Evolutionary conservation across 1,140 invertebrate genomes (phyloP), one percentile per base, ranked within the genome.

Genomic region (Prorops nasuta): DNA sequence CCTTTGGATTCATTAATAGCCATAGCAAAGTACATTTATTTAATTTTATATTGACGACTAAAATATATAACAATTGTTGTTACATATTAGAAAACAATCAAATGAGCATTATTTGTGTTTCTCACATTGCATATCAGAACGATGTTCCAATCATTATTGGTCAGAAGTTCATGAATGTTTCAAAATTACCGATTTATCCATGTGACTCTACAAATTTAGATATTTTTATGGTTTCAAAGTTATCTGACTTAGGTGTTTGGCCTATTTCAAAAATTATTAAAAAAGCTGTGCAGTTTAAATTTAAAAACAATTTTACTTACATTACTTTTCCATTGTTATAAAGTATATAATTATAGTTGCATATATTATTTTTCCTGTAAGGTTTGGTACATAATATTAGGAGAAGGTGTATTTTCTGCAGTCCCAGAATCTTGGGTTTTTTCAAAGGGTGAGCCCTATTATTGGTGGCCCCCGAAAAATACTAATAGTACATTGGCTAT

Each of bases 171-270:
- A n/a, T n/a, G n/a, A n/a, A n/a, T n/a, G n/a, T n/a, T n/a, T n/a
- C n/a, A n/a, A n/a, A n/a, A 20, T 39, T 52, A 3, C n/a, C 12
- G 14, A 28, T 34, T 15, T 46, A 42, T 46, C 43, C 50, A 2
- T 10, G 39, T 16, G 1, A 20, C 19, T 45, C 43, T 1, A 17
- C 3, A 24, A 0, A 12, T n/a, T 17, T 51, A 3, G 17, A 31
- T 4, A 51, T 51, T 9, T 41, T 7, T 28, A 12, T 28, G 24
- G 12, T 28, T 12, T 7, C 24, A 7, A 12, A 28, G 12, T 7
- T 28, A 28, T 28, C 24, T 28, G 24, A 28, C 12, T 28, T 12
- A 28, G 12, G 12, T 7, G 24, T 12, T 7, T 28, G 24, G 24
- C 12, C 24, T 28, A 12, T 28, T n/a, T n/a, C n/a, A n/a, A n/a